Base-by-base conservation (phyloP, 2,113 vertebrate genomes). In the Archocentrus centrarchus region DNA sequence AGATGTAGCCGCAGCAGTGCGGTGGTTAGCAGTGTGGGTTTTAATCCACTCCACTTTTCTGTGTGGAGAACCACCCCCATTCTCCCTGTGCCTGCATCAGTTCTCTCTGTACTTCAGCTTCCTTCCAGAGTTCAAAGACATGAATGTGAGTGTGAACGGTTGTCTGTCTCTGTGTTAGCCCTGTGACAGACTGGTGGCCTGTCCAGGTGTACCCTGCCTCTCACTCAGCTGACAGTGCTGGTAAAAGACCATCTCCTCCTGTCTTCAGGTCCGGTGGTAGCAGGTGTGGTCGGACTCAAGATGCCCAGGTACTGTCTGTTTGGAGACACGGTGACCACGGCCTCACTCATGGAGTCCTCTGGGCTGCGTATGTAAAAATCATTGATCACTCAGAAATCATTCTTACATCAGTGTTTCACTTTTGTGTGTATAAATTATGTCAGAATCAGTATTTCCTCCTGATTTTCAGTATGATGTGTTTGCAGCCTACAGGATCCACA, bases 291-390 rank as follows among this genome's bases (percentile, higher is more conserved):
- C 1, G 97, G 97, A 2, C 96, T 97, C 5, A 97, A 95, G 1
- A 97, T 97, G 97, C 97, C 97, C 7, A 93, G 97, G 13, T 97
- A 97, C 47, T 97, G 97, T 88, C 95, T 97, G 41, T 97, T 97
- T 77, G 97, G 97, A 75, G 97, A 97, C 89, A 97, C 97, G 0
- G 97, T 95, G 59, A 95, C 93, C 50, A 93, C 81, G 0, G 94
- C 95, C 0, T 95, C 94, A 0, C 86, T 59, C 63, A 95, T 95
- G 95, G 95, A 95, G 37, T 58, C 93, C 11, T 53, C 59, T 0
- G 94, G 95, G 37, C 88, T 95, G 75, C 88, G 92, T 94, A 80
- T 0, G 92, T 89, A 70, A 11, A 66, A 66, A 20, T 20, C 17
- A 3, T 8, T 55, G 57, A 39, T 30, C 27, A 35, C 18, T 50